Evolutionary conservation across 2,797 vertebrate species (phyloP).

Genomic region (Stomatorhinus walkeri): DNA sequence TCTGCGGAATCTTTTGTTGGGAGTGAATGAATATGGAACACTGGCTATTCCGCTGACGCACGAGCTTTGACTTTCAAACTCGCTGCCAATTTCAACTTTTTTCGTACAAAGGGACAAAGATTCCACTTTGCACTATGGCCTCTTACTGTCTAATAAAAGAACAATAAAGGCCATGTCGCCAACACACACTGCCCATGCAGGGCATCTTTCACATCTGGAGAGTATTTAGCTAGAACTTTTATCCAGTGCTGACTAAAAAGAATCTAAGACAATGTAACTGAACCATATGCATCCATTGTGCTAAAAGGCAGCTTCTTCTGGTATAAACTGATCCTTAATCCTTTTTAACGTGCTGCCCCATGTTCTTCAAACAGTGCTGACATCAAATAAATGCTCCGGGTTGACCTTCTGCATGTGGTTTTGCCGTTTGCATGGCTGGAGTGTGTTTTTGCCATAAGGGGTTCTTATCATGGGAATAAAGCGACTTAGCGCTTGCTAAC

Average conservation of each 20-base stretch:
- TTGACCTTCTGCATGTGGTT: not conserved
- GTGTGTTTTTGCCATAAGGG: not conserved
- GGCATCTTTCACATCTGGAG: not conserved
- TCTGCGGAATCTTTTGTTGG: conserved; percentile 58
- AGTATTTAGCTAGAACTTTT: not conserved
- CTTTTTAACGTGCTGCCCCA: not conserved
- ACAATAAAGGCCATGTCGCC: no score
- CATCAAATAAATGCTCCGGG: not conserved
- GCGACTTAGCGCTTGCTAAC: not conserved
- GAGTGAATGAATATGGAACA: conserved; percentile 53
- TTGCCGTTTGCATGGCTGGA: not conserved
- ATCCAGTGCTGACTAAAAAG: not conserved
- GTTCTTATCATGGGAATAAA: not conserved
- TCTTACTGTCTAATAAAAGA: not conserved
- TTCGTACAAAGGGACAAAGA: conserved; percentile 11
- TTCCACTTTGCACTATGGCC: not conserved
- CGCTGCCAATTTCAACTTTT: conserved; percentile 41
- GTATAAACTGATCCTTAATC: not conserved
- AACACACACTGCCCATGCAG: not conserved
- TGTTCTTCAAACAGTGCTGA: not conserved
- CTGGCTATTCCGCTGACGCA: conserved; percentile 51
- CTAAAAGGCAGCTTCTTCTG: not conserved
- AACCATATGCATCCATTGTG: not conserved
- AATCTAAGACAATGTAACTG: not conserved
- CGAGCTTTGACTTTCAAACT: conserved; percentile 45